Evolutionary conservation across 2,797 vertebrate genomes (phyloP), one percentile per base, ranked within the genome.

Genomic region (Dipus sagitta): DNA sequence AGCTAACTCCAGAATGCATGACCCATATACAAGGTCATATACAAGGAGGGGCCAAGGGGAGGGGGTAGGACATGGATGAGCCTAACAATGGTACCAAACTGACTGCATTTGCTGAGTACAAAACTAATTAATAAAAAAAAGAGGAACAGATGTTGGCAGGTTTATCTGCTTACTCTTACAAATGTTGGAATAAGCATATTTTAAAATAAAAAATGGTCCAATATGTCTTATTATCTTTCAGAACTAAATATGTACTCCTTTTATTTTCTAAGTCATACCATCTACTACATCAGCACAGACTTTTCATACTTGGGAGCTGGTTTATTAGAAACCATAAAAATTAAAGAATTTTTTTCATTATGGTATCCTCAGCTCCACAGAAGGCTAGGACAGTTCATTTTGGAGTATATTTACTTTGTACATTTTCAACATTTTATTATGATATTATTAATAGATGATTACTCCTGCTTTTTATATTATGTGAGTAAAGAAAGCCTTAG

Each of bases 401-500:
- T 97, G 64, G 8, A 7, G 38, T 79, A 10, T 97, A 97, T 96
- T 98, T 98, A 96, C 93, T 97, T 98, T 97, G 96, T 65, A 97
- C 95, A 87, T 95, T 96, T 88, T 92, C 92, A 96, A 92, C 67
- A 91, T 93, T 97, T 97, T 97, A 94, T 97, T 96, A 95, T 24
- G 90, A 30, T 85, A 89, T 95, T 96, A 97, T 95, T 96, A 97
- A 97, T 88, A 95, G 94, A 95, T 70, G 75, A 68, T 74, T 96
- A 80, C 38, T 97, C 42, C 93, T 93, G 96, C 94, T 96, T 97
- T 93, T 78, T 95, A 71, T 97, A 83, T 52, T 65, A 97, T 97
- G 95, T 85, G 30, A 97, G 97, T 96, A 88, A 87, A 85, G 20
- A 2, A 14, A 75, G 21, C 78, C 89, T 91, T 90, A 95, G 78